These are phyloP conservation scores for Girardinus metallicus DNA, from an alignment of 2,797 vertebrate species.

Conservation along the genomic window DNA sequence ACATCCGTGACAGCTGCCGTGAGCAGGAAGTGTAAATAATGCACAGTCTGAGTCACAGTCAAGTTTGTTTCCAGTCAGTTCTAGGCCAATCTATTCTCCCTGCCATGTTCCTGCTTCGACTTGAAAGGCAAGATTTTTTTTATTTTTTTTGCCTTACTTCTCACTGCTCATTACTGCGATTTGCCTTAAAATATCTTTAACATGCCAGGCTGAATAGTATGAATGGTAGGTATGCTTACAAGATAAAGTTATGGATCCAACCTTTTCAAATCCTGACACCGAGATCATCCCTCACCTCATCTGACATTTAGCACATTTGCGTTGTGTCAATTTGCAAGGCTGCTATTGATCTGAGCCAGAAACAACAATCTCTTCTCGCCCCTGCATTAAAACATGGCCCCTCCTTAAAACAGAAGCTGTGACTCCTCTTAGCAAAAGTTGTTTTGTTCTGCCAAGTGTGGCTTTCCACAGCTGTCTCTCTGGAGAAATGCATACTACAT, in stretches of 20 bases:
- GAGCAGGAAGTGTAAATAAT: conserved; percentile 76
- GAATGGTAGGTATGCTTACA: conserved; percentile 43
- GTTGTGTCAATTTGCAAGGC: conserved; percentile 63
- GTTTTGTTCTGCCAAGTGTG: conserved; percentile 49
- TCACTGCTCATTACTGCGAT: conserved; percentile 55
- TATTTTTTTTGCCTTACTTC: conserved; percentile 13
- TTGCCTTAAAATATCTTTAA: conserved; percentile 45
- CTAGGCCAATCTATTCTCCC: conserved; percentile 54
- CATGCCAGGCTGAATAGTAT: conserved; percentile 25
- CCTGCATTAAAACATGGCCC: conserved; percentile 22
- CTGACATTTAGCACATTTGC: conserved; percentile 72
- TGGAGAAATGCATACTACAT: conserved; percentile 54
- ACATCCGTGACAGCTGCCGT: conserved; percentile 69
- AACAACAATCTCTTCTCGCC: conserved; percentile 19
- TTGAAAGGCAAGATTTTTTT: conserved; percentile 44
- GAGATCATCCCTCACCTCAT: conserved; percentile 60
- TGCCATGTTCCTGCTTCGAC: conserved; percentile 35
- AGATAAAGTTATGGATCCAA: conserved; percentile 73
- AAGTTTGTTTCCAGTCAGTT: conserved; percentile 61
- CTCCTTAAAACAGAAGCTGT: conserved; percentile 25
- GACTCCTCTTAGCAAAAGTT: conserved; percentile 38
- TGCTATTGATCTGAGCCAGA: conserved; percentile 59
- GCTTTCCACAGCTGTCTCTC: conserved; percentile 52
- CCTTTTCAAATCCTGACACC: conserved; percentile 66
- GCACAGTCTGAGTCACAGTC: conserved; percentile 60